These are phyloP conservation scores for Glaucomys volans DNA, from an alignment of 2,113 vertebrate species.

Conservation along the genomic window DNA sequence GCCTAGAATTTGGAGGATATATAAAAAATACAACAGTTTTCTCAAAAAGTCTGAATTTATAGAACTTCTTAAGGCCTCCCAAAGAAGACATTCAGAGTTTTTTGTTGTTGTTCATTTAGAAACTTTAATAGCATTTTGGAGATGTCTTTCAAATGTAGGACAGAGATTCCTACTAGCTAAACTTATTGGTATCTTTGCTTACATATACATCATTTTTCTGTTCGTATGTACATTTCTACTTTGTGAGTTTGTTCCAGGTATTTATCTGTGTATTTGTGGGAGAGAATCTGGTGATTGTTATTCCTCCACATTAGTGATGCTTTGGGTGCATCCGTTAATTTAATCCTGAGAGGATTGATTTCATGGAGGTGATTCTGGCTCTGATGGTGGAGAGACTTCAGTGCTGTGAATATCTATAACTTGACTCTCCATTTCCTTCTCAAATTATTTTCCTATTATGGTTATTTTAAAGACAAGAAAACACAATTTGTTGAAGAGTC, in stretches of 20 bases:
- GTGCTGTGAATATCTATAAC: background rate
- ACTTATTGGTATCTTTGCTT: background rate
- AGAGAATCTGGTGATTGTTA: background rate
- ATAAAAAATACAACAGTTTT: background rate
- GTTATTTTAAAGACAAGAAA: slow-evolving; percentile 5
- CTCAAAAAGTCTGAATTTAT: background rate
- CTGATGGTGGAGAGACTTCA: background rate
- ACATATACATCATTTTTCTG: background rate
- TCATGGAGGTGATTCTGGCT: background rate
- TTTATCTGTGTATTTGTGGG: background rate
- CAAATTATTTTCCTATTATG: background rate
- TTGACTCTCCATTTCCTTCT: background rate
- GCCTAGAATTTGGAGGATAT: background rate
- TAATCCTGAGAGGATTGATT: background rate
- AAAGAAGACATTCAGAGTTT: background rate
- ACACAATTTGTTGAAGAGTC: background rate
- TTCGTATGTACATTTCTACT: background rate
- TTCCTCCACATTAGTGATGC: background rate
- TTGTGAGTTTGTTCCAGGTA: background rate
- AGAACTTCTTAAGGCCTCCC: background rate
- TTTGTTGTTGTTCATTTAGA: background rate
- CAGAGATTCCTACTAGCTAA: background rate
- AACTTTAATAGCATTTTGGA: background rate
- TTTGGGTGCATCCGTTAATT: background rate
- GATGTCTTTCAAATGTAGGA: background rate